phyloP scores from a whole-genome alignment of 2,113 vertebrate species.

The Meles meles region DNA sequence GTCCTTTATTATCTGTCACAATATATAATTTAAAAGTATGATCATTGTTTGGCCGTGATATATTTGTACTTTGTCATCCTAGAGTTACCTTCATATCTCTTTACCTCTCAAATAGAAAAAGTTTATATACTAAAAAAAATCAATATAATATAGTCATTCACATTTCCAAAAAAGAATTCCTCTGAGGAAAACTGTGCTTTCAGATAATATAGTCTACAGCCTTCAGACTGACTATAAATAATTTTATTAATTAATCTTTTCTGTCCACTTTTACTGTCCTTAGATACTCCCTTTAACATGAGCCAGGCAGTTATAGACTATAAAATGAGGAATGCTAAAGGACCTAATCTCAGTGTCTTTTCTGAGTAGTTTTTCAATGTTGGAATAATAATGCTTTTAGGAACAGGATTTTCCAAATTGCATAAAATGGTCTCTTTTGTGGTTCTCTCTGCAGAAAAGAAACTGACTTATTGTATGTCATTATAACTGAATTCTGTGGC shows the following conservation, averaged over 20 bases:
- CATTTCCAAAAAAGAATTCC: background rate
- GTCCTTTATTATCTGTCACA: background rate
- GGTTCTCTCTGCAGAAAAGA: constrained; percentile 14
- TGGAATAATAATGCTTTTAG: background rate
- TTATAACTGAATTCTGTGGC: background rate
- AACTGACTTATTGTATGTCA: background rate
- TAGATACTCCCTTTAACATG: constrained; percentile 41
- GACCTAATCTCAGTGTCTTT: constrained; percentile 46
- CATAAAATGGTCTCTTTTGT: constrained; percentile 38
- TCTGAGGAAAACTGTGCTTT: background rate
- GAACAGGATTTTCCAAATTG: constrained; percentile 19
- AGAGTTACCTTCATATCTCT: background rate
- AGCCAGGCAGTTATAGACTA: constrained; percentile 3
- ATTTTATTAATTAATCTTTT: constrained; percentile 8
- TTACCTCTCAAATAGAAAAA: background rate
- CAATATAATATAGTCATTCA: background rate
- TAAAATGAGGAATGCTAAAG: constrained; percentile 26
- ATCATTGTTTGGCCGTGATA: background rate
- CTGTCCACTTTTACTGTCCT: background rate
- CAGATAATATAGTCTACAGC: background rate
- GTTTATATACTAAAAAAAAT: background rate
- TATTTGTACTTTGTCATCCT: background rate
- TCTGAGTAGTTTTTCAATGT: background rate
- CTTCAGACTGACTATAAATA: background rate
- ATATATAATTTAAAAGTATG: background rate